Evolutionary conservation across 2,113 vertebrate species (phyloP), one percentile per base, ranked within the genome.

Genomic region (Varanus salvator): DNA sequence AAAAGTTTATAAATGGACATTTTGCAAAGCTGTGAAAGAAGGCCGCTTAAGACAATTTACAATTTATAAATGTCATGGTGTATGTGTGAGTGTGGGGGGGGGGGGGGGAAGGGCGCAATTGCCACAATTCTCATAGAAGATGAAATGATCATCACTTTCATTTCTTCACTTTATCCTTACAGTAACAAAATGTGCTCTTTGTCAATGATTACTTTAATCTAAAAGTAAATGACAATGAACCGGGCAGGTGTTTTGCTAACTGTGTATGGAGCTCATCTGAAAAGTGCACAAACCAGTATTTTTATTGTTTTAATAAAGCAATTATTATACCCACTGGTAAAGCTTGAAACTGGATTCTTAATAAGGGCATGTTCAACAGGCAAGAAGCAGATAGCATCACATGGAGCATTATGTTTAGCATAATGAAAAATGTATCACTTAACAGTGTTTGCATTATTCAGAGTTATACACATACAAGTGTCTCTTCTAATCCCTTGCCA

Each of bases 391-490:
- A 92, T 93, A 89, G 89, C 89, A 92, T 92, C 94, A 94, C 96
- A 94, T 90, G 95, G 93, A 93, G 96, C 96, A 94, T 96, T 96
- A 96, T 96, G 91, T 92, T 72, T 92, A 93, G 0, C 92, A 96
- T 97, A 97, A 97, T 97, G 96, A 97, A 97, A 97, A 97, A 97
- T 97, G 97, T 97, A 97, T 97, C 96, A 96, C 95, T 97, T 97
- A 97, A 94, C 96, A 94, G 93, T 96, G 94, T 97, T 97, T 97
- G 97, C 97, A 97, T 97, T 97, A 97, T 97, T 97, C 97, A 97
- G 96, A 97, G 96, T 97, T 96, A 95, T 96, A 94, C 96, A 95
- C 95, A 93, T 94, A 96, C 96, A 96, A 97, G 96, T 96, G 95
- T 96, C 95, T 93, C 93, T 94, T 97, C 94, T 97, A 97, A 98